Evolutionary conservation across 2,113 vertebrate genomes (phyloP).

Genomic region (Oncorhynchus kisutch): DNA sequence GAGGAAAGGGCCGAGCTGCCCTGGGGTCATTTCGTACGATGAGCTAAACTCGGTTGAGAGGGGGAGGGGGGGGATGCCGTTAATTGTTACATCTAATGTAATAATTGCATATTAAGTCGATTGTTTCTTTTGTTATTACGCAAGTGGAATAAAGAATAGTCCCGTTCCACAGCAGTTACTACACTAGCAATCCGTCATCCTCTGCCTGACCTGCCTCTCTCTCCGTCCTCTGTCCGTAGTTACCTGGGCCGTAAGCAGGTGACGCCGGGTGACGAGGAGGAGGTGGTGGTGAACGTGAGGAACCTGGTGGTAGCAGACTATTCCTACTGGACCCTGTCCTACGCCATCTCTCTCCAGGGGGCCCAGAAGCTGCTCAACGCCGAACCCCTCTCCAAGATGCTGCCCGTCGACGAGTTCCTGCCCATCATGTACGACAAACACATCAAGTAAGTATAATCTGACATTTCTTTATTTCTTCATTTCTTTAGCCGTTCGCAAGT

Average conservation of each 20-base stretch:
- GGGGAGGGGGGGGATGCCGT: too few species aligned
- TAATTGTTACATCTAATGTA: too few species aligned
- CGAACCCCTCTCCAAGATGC: conserved; percentile 87
- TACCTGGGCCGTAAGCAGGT: conserved; percentile 96
- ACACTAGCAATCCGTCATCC: not conserved
- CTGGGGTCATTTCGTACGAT: too few species aligned
- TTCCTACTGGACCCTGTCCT: conserved; percentile 94
- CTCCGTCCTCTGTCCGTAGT: conserved; percentile 59
- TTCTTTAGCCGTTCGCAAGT: not conserved
- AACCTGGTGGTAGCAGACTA: conserved; percentile 86
- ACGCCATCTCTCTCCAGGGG: conserved; percentile 82
- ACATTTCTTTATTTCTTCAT: not conserved
- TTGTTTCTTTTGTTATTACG: too few species aligned
- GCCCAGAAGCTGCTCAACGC: conserved; percentile 89
- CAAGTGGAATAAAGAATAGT: too few species aligned
- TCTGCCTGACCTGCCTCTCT: not conserved
- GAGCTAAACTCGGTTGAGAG: too few species aligned
- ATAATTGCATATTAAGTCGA: too few species aligned
- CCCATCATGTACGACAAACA: conserved; percentile 98
- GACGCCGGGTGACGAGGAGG: conserved; percentile 82
- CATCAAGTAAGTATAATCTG: conserved; percentile 80
- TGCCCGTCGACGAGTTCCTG: conserved; percentile 93
- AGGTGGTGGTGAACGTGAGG: conserved; percentile 73
- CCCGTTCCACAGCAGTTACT: too few species aligned
- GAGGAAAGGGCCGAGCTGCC: too few species aligned